Conservation (phyloP, 2,113 vertebrate genomes). For the Sander lucioperca region DNA sequence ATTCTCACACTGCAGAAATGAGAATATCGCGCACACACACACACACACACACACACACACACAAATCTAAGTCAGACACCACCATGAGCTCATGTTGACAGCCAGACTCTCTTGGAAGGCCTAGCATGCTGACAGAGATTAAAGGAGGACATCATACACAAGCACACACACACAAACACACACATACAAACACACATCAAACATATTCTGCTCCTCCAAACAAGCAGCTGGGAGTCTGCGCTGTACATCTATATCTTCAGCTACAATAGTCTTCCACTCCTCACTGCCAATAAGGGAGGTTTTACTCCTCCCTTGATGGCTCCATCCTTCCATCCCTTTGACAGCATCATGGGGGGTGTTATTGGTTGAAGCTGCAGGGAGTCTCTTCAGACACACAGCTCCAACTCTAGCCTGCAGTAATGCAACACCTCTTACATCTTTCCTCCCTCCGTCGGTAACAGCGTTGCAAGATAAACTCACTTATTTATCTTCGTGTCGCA, state of each 20-base stretch:
- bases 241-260: conserved; percentile 48
- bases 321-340: conserved; percentile 53
- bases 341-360: conserved; percentile 45
- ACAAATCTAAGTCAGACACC: conserved; percentile 24
- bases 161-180: conserved; percentile 38
- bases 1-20: conserved; percentile 57
- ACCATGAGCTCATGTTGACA: conserved; percentile 50
- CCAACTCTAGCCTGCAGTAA: conserved; percentile 32
- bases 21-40: conserved; percentile 33
- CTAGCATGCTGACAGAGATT: conserved; percentile 36
- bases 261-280: conserved; percentile 30
- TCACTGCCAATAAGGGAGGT: conserved; percentile 37
- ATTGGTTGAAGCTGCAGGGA: conserved; percentile 55
- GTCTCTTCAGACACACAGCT: conserved; percentile 54
- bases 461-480: not conserved
- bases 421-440: conserved; percentile 39
- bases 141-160: conserved; percentile 38
- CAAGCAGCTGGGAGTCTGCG: conserved; percentile 44
- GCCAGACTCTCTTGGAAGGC: conserved; percentile 34
- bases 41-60: conserved; percentile 19
- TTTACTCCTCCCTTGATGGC: conserved; percentile 42
- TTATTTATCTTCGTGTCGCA: not conserved
- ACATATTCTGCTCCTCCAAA: conserved; percentile 37
- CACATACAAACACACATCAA: conserved; percentile 40
- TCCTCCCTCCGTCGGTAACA: not conserved